Evolutionary conservation across 2,888 invertebrate species (phyloP).

Genomic region (Cantharis nigra): DNA sequence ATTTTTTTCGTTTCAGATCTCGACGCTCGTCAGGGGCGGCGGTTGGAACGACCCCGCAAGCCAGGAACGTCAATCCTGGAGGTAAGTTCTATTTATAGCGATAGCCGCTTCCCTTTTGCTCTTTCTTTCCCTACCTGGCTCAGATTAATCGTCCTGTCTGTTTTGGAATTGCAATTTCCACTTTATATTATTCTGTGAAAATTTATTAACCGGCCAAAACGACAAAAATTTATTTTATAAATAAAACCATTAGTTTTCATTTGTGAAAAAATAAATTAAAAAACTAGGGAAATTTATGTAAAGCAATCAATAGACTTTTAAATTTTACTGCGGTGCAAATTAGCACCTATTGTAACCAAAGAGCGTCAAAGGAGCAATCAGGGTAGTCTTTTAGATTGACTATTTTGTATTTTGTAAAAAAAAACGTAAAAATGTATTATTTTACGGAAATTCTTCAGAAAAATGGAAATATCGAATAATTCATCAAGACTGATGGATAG

Average conservation of each 20-base stretch:
- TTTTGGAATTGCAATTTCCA: not conserved
- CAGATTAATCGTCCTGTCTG: not conserved
- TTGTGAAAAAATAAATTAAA: too few relatives aligned
- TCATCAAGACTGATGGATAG: not conserved
- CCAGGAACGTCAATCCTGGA: conserved; percentile 74
- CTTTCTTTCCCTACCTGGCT: not conserved
- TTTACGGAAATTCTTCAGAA: not conserved
- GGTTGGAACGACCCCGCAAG: conserved; percentile 72
- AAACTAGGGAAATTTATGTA: not conserved
- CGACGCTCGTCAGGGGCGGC: conserved; percentile 78
- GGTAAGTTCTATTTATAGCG: conserved; percentile 58
- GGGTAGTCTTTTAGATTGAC: too few relatives aligned
- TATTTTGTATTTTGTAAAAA: not conserved
- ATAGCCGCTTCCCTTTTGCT: not conserved
- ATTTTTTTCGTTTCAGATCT: conserved; percentile 64
- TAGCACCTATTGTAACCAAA: too few relatives aligned
- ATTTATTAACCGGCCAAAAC: not conserved
- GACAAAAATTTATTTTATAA: not conserved
- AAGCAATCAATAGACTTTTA: not conserved
- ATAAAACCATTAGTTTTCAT: not conserved
- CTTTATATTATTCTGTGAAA: not conserved
- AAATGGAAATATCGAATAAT: not conserved
- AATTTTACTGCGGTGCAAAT: too few relatives aligned
- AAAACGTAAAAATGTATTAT: not conserved
- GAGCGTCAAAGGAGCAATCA: too few relatives aligned